These are phyloP conservation scores for Zygothrica quintamaculata DNA, from an alignment of 2,888 invertebrate genomes.

Conservation along the genomic window DNA sequence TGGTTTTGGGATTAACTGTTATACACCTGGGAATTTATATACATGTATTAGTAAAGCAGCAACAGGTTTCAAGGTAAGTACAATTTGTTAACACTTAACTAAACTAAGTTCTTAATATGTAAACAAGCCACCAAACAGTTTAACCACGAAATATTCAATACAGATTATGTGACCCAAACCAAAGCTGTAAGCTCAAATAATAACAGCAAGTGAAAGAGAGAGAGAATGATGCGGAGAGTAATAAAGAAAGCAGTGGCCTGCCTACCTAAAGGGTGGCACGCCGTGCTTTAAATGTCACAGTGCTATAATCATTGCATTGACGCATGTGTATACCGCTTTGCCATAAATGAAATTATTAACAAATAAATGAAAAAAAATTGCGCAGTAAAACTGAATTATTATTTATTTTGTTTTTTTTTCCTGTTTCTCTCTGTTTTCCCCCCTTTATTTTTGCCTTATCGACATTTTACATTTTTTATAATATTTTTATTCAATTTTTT, in stretches of 20 bases:
- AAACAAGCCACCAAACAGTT: constrained; percentile 27
- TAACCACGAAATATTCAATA: constrained; percentile 29
- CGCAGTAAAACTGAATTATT: constrained; percentile 60
- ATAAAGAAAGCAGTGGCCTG: constrained; percentile 28
- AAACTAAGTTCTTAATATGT: constrained; percentile 21
- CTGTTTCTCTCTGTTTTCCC: too few species aligned
- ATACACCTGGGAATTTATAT: constrained; percentile 23
- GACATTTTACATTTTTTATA: constrained; percentile 28
- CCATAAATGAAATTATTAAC: constrained; percentile 66
- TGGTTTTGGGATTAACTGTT: constrained; percentile 35
- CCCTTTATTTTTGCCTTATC: constrained; percentile 27
- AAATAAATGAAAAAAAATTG: constrained; percentile 72
- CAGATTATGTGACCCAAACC: constrained; percentile 40
- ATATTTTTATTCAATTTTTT: constrained; percentile 73
- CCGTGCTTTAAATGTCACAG: constrained; percentile 57
- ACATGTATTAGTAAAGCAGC: constrained; percentile 13
- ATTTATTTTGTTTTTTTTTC: constrained; percentile 36
- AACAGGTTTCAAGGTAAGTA: constrained; percentile 36
- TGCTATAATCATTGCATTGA: constrained; percentile 54
- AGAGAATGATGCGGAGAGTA: background rate
- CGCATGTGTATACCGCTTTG: constrained; percentile 48
- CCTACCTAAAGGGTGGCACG: constrained; percentile 20
- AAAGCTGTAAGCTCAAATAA: constrained; percentile 17
- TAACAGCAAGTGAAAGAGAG: constrained; percentile 1
- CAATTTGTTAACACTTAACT: constrained; percentile 22